These are phyloP conservation scores for Mesoligia furuncula DNA, from an alignment of 2,888 invertebrate species.

Conservation along the genomic window DNA sequence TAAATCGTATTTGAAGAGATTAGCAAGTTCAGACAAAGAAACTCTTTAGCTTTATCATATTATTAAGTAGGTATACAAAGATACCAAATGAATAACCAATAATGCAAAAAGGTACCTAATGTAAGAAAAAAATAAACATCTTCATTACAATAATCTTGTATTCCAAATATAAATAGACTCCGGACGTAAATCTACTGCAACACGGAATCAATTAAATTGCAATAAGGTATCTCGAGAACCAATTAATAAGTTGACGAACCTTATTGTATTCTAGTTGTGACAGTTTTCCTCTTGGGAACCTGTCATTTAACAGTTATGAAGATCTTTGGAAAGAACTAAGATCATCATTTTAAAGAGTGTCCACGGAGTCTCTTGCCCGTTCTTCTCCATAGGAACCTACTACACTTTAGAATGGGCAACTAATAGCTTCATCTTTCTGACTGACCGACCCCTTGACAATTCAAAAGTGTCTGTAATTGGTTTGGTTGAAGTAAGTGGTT, in stretches of 20 bases:
- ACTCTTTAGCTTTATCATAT: no score
- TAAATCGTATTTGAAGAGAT: neutral
- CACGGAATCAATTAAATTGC: slow-evolving; percentile 18
- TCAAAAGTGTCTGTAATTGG: no score
- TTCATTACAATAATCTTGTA: neutral
- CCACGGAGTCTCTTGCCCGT: no score
- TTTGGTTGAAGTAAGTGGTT: no score
- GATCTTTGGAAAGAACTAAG: no score
- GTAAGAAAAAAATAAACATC: neutral
- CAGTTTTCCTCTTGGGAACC: neutral
- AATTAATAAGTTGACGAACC: slow-evolving; percentile 29
- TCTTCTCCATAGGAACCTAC: no score
- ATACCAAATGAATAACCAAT: neutral
- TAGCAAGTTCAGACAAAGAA: neutral
- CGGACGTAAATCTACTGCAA: neutral
- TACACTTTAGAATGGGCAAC: no score
- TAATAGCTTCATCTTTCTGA: no score
- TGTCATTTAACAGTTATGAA: no score
- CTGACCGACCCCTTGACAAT: no score
- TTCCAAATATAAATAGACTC: slow-evolving; percentile 16
- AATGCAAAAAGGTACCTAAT: slow-evolving; percentile 5
- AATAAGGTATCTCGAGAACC: slow-evolving; percentile 3
- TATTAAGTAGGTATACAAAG: no score
- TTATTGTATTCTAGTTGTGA: slow-evolving; percentile 18
- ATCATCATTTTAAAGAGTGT: no score